Evolutionary conservation across 2,888 invertebrate genomes (phyloP).

Genomic region (Drosophila parthenogenetica): DNA sequence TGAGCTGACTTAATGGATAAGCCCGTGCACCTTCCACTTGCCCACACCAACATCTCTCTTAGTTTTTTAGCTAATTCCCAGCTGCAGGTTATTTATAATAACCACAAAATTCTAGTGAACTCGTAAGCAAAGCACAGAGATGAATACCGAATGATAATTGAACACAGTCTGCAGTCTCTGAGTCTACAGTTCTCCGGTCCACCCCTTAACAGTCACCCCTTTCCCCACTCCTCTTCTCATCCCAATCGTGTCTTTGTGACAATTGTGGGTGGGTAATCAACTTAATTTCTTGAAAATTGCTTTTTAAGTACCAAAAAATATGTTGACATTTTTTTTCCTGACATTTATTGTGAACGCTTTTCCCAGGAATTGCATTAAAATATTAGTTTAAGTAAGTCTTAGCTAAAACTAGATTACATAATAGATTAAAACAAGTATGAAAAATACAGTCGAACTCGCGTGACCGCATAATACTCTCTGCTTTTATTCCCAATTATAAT

Average conservation of each 20-base stretch:
- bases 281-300: conserved; percentile 67
- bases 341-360: conserved; percentile 42
- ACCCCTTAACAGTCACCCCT: not conserved
- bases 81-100: conserved; percentile 58
- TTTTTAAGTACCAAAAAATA: conserved; percentile 69
- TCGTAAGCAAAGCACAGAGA: conserved; percentile 51
- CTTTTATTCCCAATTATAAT: too few relatives aligned
- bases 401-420: too few relatives aligned
- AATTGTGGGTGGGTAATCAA: conserved; percentile 67
- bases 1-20: conserved; percentile 37
- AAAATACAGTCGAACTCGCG: too few relatives aligned
- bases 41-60: not conserved
- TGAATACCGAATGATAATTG: conserved; percentile 32
- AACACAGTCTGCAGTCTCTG: conserved; percentile 6
- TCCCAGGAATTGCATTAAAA: not conserved
- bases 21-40: conserved; percentile 21
- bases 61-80: conserved; percentile 49
- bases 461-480: too few relatives aligned
- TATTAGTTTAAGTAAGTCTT: not conserved
- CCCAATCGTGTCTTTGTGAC: not conserved
- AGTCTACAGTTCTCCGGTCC: conserved; percentile 14
- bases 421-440: too few relatives aligned
- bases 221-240: too few relatives aligned
- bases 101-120: conserved; percentile 47
- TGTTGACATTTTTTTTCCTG: conserved; percentile 48